phyloP scores from a whole-genome alignment of 2,797 vertebrate species.

The Lepilemur septentrionalis region DNA sequence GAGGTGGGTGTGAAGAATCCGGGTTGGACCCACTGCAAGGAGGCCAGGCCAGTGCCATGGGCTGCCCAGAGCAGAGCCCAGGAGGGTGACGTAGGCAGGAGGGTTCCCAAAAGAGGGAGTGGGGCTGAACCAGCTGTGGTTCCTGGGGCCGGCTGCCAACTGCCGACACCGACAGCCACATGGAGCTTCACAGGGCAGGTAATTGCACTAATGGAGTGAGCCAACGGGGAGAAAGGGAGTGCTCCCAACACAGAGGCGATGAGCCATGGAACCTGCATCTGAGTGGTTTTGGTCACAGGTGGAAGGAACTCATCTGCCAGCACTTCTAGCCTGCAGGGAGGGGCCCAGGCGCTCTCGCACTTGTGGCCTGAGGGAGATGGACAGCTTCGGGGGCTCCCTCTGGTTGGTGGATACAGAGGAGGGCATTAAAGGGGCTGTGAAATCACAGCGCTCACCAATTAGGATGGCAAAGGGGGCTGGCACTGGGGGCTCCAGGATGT shows the following conservation, averaged over 20 bases:
- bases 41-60: not conserved
- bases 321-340: not conserved
- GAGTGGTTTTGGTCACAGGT: not conserved
- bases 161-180: accelerated
- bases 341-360: not conserved
- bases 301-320: not conserved
- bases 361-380: not conserved
- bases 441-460: not conserved
- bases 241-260: too few species aligned
- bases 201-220: not conserved
- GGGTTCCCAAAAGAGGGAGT: not conserved
- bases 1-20: not conserved
- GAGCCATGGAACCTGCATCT: not conserved
- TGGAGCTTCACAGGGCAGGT: not conserved
- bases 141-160: not conserved
- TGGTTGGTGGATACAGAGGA: not conserved
- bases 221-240: not conserved
- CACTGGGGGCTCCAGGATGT: not conserved
- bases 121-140: not conserved
- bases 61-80: not conserved
- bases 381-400: not conserved
- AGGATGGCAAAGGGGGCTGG: not conserved
- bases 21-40: not conserved
- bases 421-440: not conserved
- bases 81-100: not conserved